Percentiles rank a stretch among this genome's conserved stretches.
phyloP scores from a whole-genome alignment of 2,888 invertebrate species.

The Sarcophaga variegata region DNA sequence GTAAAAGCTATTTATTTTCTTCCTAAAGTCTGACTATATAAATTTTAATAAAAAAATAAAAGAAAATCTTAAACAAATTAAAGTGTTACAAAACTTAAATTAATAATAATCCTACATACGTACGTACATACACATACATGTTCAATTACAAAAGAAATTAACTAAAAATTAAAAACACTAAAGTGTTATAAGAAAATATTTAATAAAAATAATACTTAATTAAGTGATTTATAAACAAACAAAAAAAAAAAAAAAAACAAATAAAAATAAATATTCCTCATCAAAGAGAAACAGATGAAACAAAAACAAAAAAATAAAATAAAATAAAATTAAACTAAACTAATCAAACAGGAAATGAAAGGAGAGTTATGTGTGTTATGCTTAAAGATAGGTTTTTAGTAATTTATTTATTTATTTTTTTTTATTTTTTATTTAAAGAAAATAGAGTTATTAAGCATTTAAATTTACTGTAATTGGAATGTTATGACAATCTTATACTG shows the following conservation, averaged over 20 bases:
- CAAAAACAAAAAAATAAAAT: neutral
- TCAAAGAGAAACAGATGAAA: neutral
- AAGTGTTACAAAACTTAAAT: conserved; percentile 14
- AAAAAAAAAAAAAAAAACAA: too few relatives aligned
- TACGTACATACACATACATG: neutral
- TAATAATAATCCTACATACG: too few relatives aligned
- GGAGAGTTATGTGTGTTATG: too few relatives aligned
- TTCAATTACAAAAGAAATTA: conserved; percentile 33
- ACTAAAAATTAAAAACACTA: neutral
- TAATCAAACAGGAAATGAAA: too few relatives aligned
- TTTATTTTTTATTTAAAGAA: too few relatives aligned
- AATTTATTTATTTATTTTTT: too few relatives aligned
- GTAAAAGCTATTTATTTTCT: conserved; percentile 48
- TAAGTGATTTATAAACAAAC: neutral
- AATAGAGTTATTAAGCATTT: too few relatives aligned
- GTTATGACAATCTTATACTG: too few relatives aligned
- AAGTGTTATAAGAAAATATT: conserved; percentile 10
- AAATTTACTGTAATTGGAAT: too few relatives aligned
- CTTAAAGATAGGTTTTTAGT: too few relatives aligned
- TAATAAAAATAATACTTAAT: neutral
- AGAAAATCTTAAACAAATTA: conserved; percentile 30
- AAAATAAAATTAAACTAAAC: neutral
- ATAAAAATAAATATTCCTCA: neutral
- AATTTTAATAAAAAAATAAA: conserved; percentile 27
- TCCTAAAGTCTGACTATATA: conserved; percentile 62